Evolutionary conservation across 2,113 vertebrate genomes (phyloP).

Genomic region (Riparia riparia): DNA sequence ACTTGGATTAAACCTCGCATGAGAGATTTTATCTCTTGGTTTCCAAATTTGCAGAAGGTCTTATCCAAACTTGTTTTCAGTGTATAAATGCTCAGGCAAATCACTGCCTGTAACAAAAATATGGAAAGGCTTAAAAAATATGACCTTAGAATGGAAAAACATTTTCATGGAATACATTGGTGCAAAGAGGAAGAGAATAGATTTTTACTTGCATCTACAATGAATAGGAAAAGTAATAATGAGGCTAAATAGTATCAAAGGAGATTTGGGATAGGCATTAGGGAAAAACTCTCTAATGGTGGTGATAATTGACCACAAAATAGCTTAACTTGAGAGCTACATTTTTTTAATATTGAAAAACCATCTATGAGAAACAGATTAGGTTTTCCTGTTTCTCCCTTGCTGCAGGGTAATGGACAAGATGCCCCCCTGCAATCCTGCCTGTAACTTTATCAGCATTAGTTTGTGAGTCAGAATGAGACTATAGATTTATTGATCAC

Average conservation of each 20-base stretch:
- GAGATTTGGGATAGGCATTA: neutral
- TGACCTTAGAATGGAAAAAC: neutral
- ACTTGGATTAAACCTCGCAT: constrained; percentile 4
- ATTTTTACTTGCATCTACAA: neutral
- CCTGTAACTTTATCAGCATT: neutral
- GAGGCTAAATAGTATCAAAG: constrained; percentile 20
- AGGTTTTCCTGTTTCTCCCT: neutral
- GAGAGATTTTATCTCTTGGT: constrained; percentile 33
- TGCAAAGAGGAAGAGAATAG: neutral
- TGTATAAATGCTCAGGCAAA: neutral
- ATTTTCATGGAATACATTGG: neutral
- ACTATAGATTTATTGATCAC: neutral
- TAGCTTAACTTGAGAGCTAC: constrained; percentile 1
- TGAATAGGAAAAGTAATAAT: neutral
- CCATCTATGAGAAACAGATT: neutral
- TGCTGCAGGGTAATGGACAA: neutral
- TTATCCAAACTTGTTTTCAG: constrained; percentile 29
- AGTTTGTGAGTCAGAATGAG: neutral
- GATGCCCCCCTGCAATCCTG: neutral
- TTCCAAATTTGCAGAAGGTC: constrained; percentile 42
- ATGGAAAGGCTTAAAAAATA: neutral
- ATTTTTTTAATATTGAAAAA: constrained; percentile 17
- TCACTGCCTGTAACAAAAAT: neutral
- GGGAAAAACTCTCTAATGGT: neutral
- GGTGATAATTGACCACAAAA: constrained; percentile 12